Conservation (phyloP, 2,888 invertebrate genomes). For the Synanthedon andrenaeformis region DNA sequence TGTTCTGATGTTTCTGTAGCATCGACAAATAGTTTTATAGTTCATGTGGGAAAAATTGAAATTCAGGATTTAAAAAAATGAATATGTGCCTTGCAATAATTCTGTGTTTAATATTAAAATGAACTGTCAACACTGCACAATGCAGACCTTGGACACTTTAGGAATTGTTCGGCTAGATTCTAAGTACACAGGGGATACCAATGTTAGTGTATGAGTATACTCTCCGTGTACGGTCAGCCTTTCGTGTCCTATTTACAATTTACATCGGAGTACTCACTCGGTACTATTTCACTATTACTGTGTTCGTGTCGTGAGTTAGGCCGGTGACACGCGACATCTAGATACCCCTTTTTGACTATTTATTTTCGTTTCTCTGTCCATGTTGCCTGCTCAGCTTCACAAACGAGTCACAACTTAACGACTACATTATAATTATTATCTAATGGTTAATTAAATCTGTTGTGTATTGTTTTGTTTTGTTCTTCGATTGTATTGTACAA, state of each 20-base stretch:
- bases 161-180: not conserved
- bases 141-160: conserved; percentile 15
- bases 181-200: not conserved
- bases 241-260: conserved; percentile 6
- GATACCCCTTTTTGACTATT: not conserved
- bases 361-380: conserved; percentile 11
- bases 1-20: conserved; percentile 44
- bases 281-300: conserved; percentile 13
- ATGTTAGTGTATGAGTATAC: not conserved
- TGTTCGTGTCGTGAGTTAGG: conserved; percentile 19
- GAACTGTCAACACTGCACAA: conserved; percentile 44
- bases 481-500: conserved; percentile 55
- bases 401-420: conserved; percentile 22
- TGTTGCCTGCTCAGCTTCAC: conserved; percentile 14
- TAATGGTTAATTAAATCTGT: conserved; percentile 33
- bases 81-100: conserved; percentile 70
- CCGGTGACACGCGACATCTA: conserved; percentile 17
- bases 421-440: conserved; percentile 21
- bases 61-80: conserved; percentile 63
- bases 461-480: conserved; percentile 26
- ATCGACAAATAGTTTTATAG: conserved; percentile 28
- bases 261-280: conserved; percentile 5
- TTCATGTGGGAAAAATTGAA: conserved; percentile 51
- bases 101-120: conserved; percentile 66
- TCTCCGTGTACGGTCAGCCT: conserved; percentile 3